Evolutionary conservation across 2,797 vertebrate species (phyloP), one percentile per base, ranked within the genome.

Genomic region (Artibeus lituratus): DNA sequence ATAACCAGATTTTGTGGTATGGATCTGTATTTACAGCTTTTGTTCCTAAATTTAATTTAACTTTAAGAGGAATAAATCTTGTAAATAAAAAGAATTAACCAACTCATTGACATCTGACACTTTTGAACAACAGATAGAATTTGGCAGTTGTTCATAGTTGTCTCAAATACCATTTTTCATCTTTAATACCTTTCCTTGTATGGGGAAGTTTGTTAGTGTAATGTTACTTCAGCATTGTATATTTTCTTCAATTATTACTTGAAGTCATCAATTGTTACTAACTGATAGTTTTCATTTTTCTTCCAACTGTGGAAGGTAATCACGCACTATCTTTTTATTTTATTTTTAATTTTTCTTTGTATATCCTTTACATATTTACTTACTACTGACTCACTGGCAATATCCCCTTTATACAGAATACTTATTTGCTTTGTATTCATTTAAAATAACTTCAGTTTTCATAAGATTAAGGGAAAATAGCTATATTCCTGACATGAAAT

Each of bases 371-470:
- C 8, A n/a, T 84, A 42, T 51, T 93, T 83, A 72, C 65, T 78
- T 90, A 57, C 3, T 78, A 88, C 35, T 80, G 51, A 91, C 21
- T 81, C 51, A 70, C 10, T 91, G 84, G 49, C 44, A 59, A 12
- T 93, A 47, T 80, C 39, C 87, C 5, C 86, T 78, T 90, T 85
- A 69, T 74, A 16, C 21, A 49, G 55, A 47, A 67, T 92, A 65
- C 9, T 29, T 93, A 55, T 73, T 83, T 93, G 29, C 2, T 57
- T 62, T 82, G 15, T 74, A 94, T 91, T 93, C 24, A 37, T 59
- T 90, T 87, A 49, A 88, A 96, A 87, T 21, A 90, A 59, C 51
- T 44, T 94, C 9, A 85, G 44, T 93, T 96, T 93, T 93, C 81
- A 80, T 90, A 93, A 39, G 42, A 47, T 57, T 59, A 85, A 53